A percentile compares a stretch with the other conserved stretches of the same genome.
phyloP scores from a whole-genome alignment of 2,797 vertebrate genomes.

The Mormyrops boulengeri region DNA sequence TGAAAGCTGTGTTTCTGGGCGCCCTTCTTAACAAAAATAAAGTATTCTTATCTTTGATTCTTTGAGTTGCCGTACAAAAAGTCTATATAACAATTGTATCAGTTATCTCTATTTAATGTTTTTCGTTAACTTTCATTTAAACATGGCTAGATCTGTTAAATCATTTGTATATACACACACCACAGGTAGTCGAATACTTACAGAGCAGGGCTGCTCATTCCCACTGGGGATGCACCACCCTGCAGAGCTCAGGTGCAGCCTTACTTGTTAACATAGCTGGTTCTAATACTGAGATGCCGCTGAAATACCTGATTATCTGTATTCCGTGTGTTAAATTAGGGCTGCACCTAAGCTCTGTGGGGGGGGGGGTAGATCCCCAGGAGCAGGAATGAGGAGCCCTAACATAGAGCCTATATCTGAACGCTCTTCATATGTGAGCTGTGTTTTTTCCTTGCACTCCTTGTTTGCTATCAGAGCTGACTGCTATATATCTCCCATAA shows the following conservation, averaged over 20 bases:
- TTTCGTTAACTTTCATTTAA: background rate
- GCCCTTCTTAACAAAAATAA: background rate
- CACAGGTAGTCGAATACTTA: background rate
- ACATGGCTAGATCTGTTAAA: background rate
- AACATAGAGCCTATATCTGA: background rate
- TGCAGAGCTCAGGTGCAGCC: background rate
- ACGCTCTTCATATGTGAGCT: background rate
- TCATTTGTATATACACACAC: background rate
- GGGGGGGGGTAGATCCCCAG: background rate
- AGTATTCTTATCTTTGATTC: background rate
- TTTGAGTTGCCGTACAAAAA: background rate
- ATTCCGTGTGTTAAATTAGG: background rate
- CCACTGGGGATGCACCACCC: background rate
- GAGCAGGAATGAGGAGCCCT: background rate
- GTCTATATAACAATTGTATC: background rate
- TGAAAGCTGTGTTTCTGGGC: background rate
- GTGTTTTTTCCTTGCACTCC: background rate
- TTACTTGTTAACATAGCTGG: background rate
- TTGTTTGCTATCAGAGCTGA: background rate
- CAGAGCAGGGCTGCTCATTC: background rate
- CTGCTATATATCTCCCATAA: background rate
- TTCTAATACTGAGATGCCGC: background rate
- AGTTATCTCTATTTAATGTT: background rate
- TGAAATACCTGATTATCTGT: background rate
- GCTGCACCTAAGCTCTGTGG: background rate